phyloP scores from a whole-genome alignment of 2,113 vertebrate species.

The Falcunculus frontatus region DNA sequence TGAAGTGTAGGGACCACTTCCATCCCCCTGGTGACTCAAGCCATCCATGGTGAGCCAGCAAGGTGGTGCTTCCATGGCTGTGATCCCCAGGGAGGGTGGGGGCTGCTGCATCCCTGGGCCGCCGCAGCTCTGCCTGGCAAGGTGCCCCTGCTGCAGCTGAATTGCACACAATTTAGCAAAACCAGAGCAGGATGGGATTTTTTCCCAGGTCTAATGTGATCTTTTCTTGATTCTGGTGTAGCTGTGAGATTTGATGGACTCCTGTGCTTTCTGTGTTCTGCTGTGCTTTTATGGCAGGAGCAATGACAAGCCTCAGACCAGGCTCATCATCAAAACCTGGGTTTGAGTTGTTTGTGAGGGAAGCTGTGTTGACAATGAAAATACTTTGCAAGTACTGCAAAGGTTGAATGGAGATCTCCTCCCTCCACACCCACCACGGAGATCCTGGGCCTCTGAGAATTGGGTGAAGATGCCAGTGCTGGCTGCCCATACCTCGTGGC shows the following conservation, averaged over 20 bases:
- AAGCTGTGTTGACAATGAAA: not conserved
- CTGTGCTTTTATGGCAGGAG: not conserved
- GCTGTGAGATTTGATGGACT: not conserved
- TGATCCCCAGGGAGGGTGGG: not conserved
- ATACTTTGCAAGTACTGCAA: not conserved
- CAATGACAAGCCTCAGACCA: not conserved
- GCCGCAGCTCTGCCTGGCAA: fast-evolving
- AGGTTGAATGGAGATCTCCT: not conserved
- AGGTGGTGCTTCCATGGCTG: not conserved
- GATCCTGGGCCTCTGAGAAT: not conserved
- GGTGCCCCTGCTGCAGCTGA: not conserved
- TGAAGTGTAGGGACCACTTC: not conserved
- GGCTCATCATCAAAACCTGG: not conserved
- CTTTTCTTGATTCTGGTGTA: not conserved
- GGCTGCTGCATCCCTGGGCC: not conserved
- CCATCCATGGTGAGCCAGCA: not conserved
- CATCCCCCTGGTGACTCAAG: not conserved
- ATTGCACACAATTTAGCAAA: not conserved
- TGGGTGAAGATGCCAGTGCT: not conserved
- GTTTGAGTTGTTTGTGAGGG: not conserved
- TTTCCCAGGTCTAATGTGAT: not conserved
- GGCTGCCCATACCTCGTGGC: not conserved
- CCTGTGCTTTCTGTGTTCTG: not conserved
- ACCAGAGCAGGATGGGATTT: not conserved
- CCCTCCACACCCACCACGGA: not conserved